phyloP scores from a whole-genome alignment of 2,113 vertebrate genomes.

The Percina caprodes region DNA sequence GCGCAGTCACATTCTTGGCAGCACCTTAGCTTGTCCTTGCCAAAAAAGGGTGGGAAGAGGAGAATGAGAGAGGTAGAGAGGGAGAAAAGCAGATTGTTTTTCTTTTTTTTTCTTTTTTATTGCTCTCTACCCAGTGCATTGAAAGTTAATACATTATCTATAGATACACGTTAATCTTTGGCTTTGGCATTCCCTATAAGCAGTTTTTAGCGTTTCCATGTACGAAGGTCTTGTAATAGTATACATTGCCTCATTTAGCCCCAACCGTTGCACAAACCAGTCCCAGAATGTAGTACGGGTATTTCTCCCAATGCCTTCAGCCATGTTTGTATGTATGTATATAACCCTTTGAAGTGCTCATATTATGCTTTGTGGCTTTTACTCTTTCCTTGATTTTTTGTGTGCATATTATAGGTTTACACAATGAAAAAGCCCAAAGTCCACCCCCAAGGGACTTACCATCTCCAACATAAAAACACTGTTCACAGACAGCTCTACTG shows the following conservation, averaged over 20 bases:
- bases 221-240: not conserved
- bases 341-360: not conserved
- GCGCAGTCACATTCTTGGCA: conserved; percentile 81
- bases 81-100: conserved; percentile 56
- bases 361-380: too few species aligned
- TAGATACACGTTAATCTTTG: conserved; percentile 54
- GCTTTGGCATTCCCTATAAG: not conserved
- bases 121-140: conserved; percentile 4
- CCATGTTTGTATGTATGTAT: not conserved
- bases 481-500: too few species aligned
- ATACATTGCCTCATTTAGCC: conserved; percentile 28
- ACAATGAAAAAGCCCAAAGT: too few species aligned
- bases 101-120: not conserved
- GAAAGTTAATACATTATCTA: conserved; percentile 54
- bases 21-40: conserved; percentile 65
- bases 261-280: not conserved
- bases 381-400: too few species aligned
- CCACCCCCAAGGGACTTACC: too few species aligned
- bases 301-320: not conserved
- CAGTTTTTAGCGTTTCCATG: not conserved
- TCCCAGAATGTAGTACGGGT: too few species aligned
- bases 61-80: conserved; percentile 42
- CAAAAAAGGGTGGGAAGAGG: conserved; percentile 72
- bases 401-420: too few species aligned
- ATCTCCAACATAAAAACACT: too few species aligned